Evolutionary conservation across 2,888 invertebrate genomes (phyloP).

Genomic region (Phyllotreta cruciferae): DNA sequence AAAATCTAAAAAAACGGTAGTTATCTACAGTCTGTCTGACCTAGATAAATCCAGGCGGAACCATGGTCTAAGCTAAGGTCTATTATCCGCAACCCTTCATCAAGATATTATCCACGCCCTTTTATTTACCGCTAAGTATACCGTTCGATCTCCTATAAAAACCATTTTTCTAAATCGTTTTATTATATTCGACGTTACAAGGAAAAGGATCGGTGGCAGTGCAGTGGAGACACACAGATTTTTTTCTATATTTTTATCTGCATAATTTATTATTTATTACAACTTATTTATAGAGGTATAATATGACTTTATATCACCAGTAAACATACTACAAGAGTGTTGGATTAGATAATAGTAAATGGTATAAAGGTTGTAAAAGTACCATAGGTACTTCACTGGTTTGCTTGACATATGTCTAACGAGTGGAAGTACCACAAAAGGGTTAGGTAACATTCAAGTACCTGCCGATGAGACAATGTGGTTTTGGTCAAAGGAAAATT

Average conservation of each 20-base stretch:
- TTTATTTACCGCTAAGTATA: slow-evolving; percentile 35
- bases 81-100: slow-evolving; percentile 35
- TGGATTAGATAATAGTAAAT: too few species aligned
- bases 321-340: too few species aligned
- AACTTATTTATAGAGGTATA: too few species aligned
- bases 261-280: too few species aligned
- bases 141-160: slow-evolving; percentile 37
- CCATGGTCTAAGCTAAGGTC: slow-evolving; percentile 24
- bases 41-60: slow-evolving; percentile 37
- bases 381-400: too few species aligned
- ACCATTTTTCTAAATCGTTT: slow-evolving; percentile 37
- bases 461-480: slow-evolving; percentile 13
- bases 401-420: slow-evolving; percentile 33
- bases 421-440: slow-evolving; percentile 14
- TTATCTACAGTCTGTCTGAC: slow-evolving; percentile 23
- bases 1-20: slow-evolving; percentile 1
- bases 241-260: too few species aligned
- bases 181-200: slow-evolving; percentile 26
- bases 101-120: slow-evolving; percentile 27
- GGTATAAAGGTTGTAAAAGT: too few species aligned
- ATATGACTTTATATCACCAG: too few species aligned
- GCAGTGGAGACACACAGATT: not conserved
- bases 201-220: slow-evolving; percentile 23
- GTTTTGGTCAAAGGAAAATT: slow-evolving; percentile 4
- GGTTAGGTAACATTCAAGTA: slow-evolving; percentile 14